phyloP scores from a whole-genome alignment of 2,113 vertebrate species.

The Myotis brandtii region DNA sequence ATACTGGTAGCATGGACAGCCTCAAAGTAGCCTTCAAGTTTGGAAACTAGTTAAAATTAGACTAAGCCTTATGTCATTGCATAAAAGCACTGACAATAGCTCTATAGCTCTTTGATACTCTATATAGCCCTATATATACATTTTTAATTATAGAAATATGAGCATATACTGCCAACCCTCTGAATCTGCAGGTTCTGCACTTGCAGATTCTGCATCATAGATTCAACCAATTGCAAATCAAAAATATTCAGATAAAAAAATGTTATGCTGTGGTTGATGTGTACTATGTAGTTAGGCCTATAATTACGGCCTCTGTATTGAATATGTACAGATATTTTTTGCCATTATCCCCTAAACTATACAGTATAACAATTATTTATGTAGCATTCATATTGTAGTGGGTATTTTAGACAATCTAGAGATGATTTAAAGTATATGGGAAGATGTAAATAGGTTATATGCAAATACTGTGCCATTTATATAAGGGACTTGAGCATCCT shows the following conservation, averaged over 20 bases:
- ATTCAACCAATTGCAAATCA: background rate
- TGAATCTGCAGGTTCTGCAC: background rate
- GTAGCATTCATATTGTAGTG: background rate
- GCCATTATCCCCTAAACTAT: background rate
- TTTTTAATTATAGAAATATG: constrained; percentile 21
- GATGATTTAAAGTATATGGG: background rate
- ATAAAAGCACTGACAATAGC: background rate
- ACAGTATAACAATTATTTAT: background rate
- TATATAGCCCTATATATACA: background rate
- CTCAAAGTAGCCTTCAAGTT: background rate
- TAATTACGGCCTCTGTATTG: background rate
- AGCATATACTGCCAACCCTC: background rate
- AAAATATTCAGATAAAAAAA: background rate
- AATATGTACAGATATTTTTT: background rate
- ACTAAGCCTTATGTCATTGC: background rate
- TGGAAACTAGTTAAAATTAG: constrained; percentile 17
- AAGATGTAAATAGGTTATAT: background rate
- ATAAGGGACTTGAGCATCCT: background rate
- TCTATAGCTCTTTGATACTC: background rate
- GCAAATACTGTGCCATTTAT: background rate
- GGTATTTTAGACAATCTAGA: background rate
- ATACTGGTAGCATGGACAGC: background rate
- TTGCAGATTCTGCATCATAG: background rate
- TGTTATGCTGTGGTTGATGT: background rate
- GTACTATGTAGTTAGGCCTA: background rate